Conservation (phyloP, 1,140 invertebrate species). For the Procambarus clarkii region DNA sequence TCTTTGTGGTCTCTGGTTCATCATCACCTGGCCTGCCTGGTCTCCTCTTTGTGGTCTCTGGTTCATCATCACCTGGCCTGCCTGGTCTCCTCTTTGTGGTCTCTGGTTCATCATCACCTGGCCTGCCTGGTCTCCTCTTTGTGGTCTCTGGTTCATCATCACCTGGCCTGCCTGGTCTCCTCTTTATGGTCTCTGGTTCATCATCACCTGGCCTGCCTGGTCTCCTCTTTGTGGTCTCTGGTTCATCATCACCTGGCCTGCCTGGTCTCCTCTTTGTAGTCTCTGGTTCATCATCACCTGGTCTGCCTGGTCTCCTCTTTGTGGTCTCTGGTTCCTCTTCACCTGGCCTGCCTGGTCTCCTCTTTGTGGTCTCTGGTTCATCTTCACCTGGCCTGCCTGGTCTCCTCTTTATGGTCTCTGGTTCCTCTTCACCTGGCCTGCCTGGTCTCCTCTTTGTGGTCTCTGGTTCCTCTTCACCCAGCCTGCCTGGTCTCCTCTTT, state of each 20-base stretch:
- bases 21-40: slow-evolving; percentile 15
- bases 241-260: slow-evolving; percentile 1
- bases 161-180: slow-evolving; percentile 9
- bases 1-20: slow-evolving; percentile 29
- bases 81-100: neutral
- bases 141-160: slow-evolving; percentile 7
- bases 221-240: slow-evolving; percentile 1
- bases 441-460: neutral
- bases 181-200: slow-evolving; percentile 11
- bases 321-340: no score
- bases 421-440: neutral
- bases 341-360: slow-evolving; percentile 13
- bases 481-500: neutral
- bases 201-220: slow-evolving; percentile 24
- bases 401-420: neutral
- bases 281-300: slow-evolving; percentile 13
- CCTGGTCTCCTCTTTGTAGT: slow-evolving; percentile 17
- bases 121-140: slow-evolving; percentile 14
- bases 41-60: slow-evolving; percentile 7
- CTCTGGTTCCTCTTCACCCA: neutral
- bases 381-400: neutral
- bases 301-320: slow-evolving; percentile 18
- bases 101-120: slow-evolving; percentile 24
- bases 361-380: neutral
- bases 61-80: slow-evolving; percentile 22